Conservation (phyloP, 2,113 vertebrate species). For the Henicopernis longicauda region DNA sequence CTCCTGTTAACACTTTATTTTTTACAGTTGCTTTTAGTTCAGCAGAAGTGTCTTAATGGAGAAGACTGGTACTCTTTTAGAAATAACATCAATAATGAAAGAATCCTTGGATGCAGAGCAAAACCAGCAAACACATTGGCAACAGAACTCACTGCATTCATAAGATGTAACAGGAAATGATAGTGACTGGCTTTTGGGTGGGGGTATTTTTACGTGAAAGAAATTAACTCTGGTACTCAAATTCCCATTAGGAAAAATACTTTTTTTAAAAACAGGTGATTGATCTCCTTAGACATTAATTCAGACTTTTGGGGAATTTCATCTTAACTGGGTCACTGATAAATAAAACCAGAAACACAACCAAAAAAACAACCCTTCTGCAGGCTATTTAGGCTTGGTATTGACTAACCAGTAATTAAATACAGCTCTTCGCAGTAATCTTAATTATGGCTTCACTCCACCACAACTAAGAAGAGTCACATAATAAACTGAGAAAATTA, state of each 20-base stretch:
- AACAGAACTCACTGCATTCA: background rate
- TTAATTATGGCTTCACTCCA: conserved; percentile 30
- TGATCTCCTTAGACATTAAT: background rate
- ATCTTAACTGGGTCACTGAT: conserved; percentile 1
- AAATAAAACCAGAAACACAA: conserved; percentile 37
- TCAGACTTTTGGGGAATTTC: background rate
- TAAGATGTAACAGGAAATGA: conserved; percentile 19
- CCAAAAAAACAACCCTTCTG: background rate
- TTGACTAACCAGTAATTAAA: conserved; percentile 56
- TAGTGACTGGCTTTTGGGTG: background rate
- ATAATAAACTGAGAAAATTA: conserved; percentile 31
- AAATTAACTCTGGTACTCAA: background rate
- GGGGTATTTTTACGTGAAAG: background rate
- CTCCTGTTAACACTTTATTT: conserved; percentile 32
- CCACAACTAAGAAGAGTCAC: conserved; percentile 19
- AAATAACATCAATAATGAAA: conserved; percentile 55
- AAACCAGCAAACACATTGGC: conserved; percentile 40
- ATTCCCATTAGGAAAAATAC: background rate
- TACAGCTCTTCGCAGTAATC: conserved; percentile 32
- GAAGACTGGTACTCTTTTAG: conserved; percentile 16
- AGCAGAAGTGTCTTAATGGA: conserved; percentile 42
- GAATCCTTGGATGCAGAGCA: conserved; percentile 31
- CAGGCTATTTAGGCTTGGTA: conserved; percentile 43
- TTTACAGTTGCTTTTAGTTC: conserved; percentile 37
- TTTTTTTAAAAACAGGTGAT: background rate